Conservation (phyloP, 2,888 invertebrate genomes). For the Callyntrura guangdongensis region DNA sequence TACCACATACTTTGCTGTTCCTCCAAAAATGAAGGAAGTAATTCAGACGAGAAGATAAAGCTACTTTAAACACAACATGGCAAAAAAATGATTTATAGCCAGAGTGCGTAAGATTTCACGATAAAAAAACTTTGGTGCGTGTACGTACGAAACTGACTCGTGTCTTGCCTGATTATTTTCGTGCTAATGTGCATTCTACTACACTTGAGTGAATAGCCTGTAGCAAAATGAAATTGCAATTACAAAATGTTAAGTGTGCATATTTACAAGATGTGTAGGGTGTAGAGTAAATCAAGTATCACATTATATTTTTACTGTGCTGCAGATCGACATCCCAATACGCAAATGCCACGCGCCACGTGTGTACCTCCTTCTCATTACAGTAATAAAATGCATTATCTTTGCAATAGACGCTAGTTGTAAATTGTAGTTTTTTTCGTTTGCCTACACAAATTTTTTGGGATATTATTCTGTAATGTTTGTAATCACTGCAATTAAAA, state of each 20-base stretch:
- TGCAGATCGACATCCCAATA: not conserved
- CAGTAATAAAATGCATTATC: not conserved
- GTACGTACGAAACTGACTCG: not conserved
- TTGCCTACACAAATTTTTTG: not conserved
- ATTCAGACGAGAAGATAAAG: not conserved
- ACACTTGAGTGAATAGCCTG: slow-evolving; percentile 3
- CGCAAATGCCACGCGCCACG: slow-evolving; percentile 24
- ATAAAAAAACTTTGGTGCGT: slow-evolving; percentile 41
- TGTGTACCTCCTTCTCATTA: not conserved
- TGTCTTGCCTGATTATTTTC: not conserved
- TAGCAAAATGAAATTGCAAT: not conserved
- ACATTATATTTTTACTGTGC: not conserved
- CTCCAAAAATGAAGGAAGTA: slow-evolving; percentile 16
- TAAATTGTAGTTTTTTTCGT: not conserved
- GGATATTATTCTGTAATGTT: not conserved
- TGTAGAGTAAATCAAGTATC: not conserved
- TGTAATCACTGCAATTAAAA: not conserved
- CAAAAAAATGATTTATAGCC: slow-evolving; percentile 38
- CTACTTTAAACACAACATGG: too few relatives aligned
- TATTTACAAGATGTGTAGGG: too few relatives aligned
- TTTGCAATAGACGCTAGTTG: slow-evolving; percentile 1
- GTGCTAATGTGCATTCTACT: not conserved
- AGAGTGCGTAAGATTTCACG: slow-evolving; percentile 41
- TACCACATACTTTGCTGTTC: not conserved
- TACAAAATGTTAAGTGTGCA: not conserved